Conservation (phyloP, 2,888 invertebrate genomes). For the Cantharis flavilabris region DNA sequence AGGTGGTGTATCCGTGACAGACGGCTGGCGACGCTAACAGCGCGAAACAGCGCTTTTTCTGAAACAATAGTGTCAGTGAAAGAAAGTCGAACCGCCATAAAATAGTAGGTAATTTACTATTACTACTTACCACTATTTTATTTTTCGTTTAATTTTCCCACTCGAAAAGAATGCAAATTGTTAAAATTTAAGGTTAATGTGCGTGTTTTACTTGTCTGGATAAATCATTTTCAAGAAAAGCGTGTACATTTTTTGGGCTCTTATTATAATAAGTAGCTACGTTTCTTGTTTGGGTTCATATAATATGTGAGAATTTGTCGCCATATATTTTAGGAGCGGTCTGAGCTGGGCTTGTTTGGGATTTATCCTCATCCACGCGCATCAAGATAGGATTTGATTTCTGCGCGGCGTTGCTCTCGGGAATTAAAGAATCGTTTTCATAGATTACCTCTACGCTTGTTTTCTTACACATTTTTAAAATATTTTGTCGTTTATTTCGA, state of each 20-base stretch:
- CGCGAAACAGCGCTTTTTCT: constrained; percentile 29
- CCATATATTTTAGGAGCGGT: constrained; percentile 52
- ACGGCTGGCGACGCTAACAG: constrained; percentile 34
- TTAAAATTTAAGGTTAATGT: not conserved
- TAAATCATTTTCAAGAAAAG: not conserved
- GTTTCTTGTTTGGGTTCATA: constrained; percentile 36
- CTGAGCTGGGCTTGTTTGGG: constrained; percentile 38
- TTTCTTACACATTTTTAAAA: constrained; percentile 45
- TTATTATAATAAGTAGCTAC: not conserved
- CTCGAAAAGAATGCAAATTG: not conserved
- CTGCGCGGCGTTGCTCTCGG: constrained; percentile 33
- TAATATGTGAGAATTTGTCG: constrained; percentile 55
- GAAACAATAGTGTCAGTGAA: constrained; percentile 16
- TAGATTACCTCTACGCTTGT: constrained; percentile 49
- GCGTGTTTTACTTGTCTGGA: not conserved
- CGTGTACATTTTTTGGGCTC: not conserved
- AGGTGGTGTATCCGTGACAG: constrained; percentile 44
- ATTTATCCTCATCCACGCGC: constrained; percentile 47
- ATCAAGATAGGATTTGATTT: constrained; percentile 49
- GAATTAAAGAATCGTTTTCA: constrained; percentile 54
- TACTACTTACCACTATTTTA: not conserved
- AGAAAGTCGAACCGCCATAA: not conserved
- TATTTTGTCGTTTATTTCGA: constrained; percentile 43
- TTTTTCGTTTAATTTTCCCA: not conserved
- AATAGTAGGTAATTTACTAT: not conserved